Base-by-base conservation (phyloP, 2,888 invertebrate genomes). In the Branchipolynoe longqiensis region DNA sequence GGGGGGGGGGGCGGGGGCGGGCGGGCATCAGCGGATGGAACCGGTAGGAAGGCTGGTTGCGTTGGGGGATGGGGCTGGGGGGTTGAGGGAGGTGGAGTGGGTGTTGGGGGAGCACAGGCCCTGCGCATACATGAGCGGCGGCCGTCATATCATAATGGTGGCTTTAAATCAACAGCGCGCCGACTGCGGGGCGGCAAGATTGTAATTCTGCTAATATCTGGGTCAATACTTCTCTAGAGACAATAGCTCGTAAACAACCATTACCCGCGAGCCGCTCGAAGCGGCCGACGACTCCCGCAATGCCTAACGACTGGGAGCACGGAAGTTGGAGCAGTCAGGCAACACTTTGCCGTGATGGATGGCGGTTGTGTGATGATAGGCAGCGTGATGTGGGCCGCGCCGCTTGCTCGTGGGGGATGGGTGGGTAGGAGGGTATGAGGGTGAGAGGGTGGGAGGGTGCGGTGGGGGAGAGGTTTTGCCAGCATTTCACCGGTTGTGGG, bases 171-270 rank as follows among this genome's bases (percentile, higher is more conserved):
- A 14, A 69, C 69, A 36, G 36, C 36, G 14, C 36, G 36, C 14
- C 2, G 33, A 18, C 14, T 33, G 33, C 22, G 22, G 31, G 62
- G 62, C 62, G 62, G 31, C 62, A 62, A 62, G 62, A 25, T 62
- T 25, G 69, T 38, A 69, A 69, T 69, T 69, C 38, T 36, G 69
- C 38, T 69, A 69, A 69, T 69, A 69, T 69, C 69, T 36, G 38
- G 69, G 69, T 69, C 69, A 69, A 38, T 38, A 69, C 69, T 18
- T 69, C 69, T 69, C 69, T 22, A 38, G 69, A 69, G 69, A 69
- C 69, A 69, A 69, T 69, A 38, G 69, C 69, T 25, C 69, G 38
- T 69, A 69, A 69, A 69, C 38, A 69, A 69, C 36, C 69, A 69
- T 69, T 69, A 69, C n/a, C 12, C n/a, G 38, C 38, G 38, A 69